These are phyloP conservation scores for Brevipalpus yothersi DNA, from an alignment of 1,140 invertebrate species.

Conservation along the genomic window DNA sequence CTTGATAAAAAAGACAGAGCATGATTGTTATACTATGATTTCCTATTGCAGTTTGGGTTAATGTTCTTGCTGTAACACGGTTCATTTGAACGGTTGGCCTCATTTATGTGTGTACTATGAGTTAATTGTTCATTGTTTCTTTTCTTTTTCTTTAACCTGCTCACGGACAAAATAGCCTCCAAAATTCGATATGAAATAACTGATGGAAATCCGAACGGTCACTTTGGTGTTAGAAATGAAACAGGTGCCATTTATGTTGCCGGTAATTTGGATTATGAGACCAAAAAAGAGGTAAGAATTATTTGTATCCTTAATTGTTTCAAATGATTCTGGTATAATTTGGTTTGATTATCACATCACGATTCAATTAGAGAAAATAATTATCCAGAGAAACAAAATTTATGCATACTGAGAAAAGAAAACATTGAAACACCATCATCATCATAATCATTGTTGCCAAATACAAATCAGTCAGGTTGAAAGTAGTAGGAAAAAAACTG, in stretches of 20 bases:
- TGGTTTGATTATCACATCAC: slow-evolving; percentile 12
- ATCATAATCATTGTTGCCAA: no score
- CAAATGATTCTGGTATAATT: slow-evolving; percentile 8
- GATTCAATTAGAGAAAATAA: neutral
- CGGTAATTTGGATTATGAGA: slow-evolving; percentile 72
- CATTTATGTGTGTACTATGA: neutral
- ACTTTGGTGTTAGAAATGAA: slow-evolving; percentile 89
- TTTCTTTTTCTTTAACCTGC: no score
- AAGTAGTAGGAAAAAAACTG: no score
- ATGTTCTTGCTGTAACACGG: no score
- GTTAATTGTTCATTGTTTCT: neutral
- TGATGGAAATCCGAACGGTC: slow-evolving; percentile 76
- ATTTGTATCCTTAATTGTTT: slow-evolving; percentile 7
- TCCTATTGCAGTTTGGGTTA: no score
- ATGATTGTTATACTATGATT: no score
- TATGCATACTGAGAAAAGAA: no score
- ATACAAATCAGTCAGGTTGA: no score
- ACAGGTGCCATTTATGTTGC: slow-evolving; percentile 91
- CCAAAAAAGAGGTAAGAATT: slow-evolving; percentile 50
- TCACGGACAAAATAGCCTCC: slow-evolving; percentile 39
- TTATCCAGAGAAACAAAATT: neutral
- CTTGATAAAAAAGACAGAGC: no score
- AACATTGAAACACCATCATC: no score
- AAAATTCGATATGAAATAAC: slow-evolving; percentile 96
- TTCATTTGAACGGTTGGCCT: neutral